Evolutionary conservation across 2,113 vertebrate species (phyloP), one percentile per base, ranked within the genome.

Genomic region (Lycaon pictus): DNA sequence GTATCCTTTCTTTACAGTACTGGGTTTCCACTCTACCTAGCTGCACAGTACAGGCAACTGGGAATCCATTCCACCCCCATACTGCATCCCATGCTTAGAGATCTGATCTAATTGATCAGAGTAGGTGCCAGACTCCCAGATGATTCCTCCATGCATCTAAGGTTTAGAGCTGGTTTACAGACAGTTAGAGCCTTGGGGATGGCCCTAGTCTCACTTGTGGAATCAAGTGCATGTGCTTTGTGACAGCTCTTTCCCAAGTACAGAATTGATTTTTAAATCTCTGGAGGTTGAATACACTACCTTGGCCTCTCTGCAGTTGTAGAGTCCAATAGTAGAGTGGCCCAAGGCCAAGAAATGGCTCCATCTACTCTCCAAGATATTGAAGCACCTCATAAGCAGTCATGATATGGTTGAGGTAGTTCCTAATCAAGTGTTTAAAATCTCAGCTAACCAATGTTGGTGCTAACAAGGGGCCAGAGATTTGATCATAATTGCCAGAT

Each of bases 381-480:
- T 77, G 62, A 63, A 55, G 60, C 53, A 74, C 53, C 55, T 65
- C 53, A 89, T 8, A 86, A 55, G 32, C 60, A 51, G 53, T 65
- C 25, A 1, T 2, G 51, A 37, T 83, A 29, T 62, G 20, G 35
- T 15, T n/a, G 76, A 85, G n/a, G 56, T 76, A n/a, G 85, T 72
- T 93, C 51, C 22, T 90, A 51, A 72, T 71, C 63, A 56, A 1
- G 22, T 56, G 87, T 86, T 96, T 93, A 77, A 97, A 95, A 81
- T 92, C 67, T 55, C 87, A 95, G 80, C 83, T 95, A 96, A 93
- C 96, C 95, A 95, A 43, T 90, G 35, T 43, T 13, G 25, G 23
- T 65, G 83, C 43, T 89, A 93, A 56, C 67, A 67, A 91, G 83
- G 35, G 67, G 51, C 67, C 82, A 48, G 65, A 69, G 43, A 79